Evolutionary conservation across 2,113 vertebrate species (phyloP), one percentile per base, ranked within the genome.

Genomic region (Gymnogyps californianus): DNA sequence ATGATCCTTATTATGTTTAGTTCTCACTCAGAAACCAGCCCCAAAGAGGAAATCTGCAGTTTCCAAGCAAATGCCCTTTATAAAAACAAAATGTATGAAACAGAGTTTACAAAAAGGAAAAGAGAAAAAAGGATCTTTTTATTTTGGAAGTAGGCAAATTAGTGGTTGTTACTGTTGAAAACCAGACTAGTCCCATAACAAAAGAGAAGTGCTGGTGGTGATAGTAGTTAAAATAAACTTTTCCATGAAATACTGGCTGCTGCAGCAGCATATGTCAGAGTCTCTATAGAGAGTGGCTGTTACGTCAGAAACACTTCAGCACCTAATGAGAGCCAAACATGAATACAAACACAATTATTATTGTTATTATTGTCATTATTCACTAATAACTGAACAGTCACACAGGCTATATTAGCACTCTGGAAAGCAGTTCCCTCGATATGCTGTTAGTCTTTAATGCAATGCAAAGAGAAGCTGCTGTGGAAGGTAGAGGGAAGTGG

Each of bases 401-500:
- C 46, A n/a, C 25, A 31, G 46, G 29, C 49, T 79, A 11, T 38
- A 8, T 83, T 88, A 92, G 55, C 58, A 81, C 40, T 28, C 67
- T 65, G 79, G 78, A 94, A 95, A 94, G 46, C 49, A 87, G 32
- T 49, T 93, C 66, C 51, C 61, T 79, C 38, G 16, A 51, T 44
- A 49, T 2, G 34, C 40, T 79, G 26, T 52, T 81, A 57, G 78
- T 82, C 74, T 91, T 75, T 44, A 87, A 83, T 66, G 40, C 54
- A 89, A 49, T 26, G n/a, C 61, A 93, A 83, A 72, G 74, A 69
- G 62, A 86, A 94, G 31, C 16, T 85, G 67, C 87, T 32, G 0
- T 80, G 75, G 84, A 96, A 95, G 91, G 81, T 17, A 62, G 75
- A 95, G 67, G 84, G 91, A 97, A 89, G 89, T 81, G 92, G 83